Evolutionary conservation across 37 sponge, comb jelly and placozoan species (phyloP).

Genomic region (Theonella swinhoei): DNA sequence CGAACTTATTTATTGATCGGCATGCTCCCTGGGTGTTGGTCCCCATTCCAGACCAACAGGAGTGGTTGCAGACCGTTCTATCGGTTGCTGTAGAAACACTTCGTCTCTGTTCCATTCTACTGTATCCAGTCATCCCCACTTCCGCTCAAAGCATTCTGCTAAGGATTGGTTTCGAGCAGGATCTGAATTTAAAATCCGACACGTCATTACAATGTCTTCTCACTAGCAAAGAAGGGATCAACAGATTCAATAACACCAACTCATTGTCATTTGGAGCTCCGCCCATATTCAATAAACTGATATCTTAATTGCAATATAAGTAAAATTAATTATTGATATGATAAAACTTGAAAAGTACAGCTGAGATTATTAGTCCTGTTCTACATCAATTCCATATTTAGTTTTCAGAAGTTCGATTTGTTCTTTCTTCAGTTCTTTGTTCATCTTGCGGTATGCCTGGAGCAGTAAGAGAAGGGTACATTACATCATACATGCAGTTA

Average conservation of each 20-base stretch:
- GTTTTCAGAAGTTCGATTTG: conserved; percentile 92
- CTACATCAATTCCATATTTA: conserved; percentile 95
- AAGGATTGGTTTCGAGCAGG: conserved; percentile 31
- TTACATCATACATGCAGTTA: neutral
- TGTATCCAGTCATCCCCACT: conserved; percentile 69
- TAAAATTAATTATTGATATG: neutral
- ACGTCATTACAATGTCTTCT: conserved; percentile 5
- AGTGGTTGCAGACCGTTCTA: conserved; percentile 47
- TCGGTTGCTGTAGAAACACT: conserved; percentile 53
- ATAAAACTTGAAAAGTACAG: neutral
- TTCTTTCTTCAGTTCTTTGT: conserved; percentile 92
- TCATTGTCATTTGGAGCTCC: conserved; percentile 4
- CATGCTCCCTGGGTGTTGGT: conserved; percentile 77
- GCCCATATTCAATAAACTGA: conserved; percentile 27
- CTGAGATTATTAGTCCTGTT: conserved; percentile 19
- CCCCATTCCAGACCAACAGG: conserved; percentile 32
- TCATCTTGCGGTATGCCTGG: conserved; percentile 94
- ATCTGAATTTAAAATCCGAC: neutral
- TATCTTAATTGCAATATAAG: neutral
- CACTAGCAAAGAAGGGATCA: neutral
- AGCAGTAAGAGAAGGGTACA: neutral
- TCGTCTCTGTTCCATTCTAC: conserved; percentile 50
- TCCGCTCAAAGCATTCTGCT: conserved; percentile 17
- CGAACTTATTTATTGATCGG: conserved; percentile 55
- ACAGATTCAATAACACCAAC: neutral